phyloP scores from a whole-genome alignment of 2,113 vertebrate species.

The Fukomys damarensis region DNA sequence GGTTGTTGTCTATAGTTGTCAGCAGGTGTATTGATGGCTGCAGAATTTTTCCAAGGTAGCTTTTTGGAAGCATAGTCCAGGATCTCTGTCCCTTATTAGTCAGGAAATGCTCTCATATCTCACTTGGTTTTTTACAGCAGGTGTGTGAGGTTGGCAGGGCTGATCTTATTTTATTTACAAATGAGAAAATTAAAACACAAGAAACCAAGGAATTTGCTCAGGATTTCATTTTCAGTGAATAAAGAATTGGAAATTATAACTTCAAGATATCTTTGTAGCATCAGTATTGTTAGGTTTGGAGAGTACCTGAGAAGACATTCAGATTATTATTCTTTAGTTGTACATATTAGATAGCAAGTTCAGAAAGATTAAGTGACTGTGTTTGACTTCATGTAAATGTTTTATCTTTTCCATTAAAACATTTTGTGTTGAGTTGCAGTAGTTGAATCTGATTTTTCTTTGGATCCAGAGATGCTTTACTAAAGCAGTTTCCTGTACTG shows the following conservation, averaged over 20 bases:
- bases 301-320: background rate
- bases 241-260: background rate
- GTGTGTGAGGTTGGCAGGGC: background rate
- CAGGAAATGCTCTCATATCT: background rate
- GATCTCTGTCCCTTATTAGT: background rate
- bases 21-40: background rate
- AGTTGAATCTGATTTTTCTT: background rate
- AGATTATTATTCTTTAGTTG: background rate
- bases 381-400: background rate
- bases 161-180: background rate
- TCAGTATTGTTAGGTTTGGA: background rate
- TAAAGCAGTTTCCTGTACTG: background rate
- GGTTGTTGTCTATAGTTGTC: background rate
- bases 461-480: background rate
- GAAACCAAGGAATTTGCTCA: background rate
- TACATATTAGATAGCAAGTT: background rate
- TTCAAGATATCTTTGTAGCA: background rate
- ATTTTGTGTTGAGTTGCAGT: background rate
- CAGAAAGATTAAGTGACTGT: background rate
- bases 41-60: background rate
- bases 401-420: background rate
- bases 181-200: conserved; percentile 5
- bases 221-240: background rate
- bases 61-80: background rate
- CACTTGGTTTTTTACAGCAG: background rate